These are phyloP conservation scores for Melanotaenia trifasciata DNA, from an alignment of 2,797 vertebrate species.

Conservation along the genomic window DNA sequence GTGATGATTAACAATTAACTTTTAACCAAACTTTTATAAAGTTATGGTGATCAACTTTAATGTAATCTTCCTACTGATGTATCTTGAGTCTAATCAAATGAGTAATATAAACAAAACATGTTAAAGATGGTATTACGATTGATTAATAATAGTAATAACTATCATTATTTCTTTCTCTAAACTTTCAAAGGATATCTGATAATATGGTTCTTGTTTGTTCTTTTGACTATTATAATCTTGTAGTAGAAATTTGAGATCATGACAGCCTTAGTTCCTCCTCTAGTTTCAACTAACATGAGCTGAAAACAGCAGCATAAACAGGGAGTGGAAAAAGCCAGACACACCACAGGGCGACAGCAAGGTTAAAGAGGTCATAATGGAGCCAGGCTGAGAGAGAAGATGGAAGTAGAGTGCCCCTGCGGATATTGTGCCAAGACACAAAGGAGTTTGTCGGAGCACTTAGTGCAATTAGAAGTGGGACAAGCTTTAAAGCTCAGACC, in stretches of 20 bases:
- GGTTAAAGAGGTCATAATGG: not conserved
- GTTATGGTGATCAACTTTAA: too few relatives aligned
- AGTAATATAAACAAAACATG: too few relatives aligned
- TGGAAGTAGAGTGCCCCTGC: not conserved
- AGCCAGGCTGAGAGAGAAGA: not conserved
- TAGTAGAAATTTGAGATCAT: not conserved
- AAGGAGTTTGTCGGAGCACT: constrained; percentile 26
- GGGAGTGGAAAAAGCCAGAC: not conserved
- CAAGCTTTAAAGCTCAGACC: constrained; percentile 5
- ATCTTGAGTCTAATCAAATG: too few relatives aligned
- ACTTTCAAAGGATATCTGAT: too few relatives aligned
- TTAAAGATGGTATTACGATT: too few relatives aligned
- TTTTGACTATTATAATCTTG: too few relatives aligned
- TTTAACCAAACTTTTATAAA: too few relatives aligned
- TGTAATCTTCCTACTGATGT: too few relatives aligned
- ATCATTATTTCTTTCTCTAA: too few relatives aligned
- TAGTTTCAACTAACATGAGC: not conserved
- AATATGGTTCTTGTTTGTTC: too few relatives aligned
- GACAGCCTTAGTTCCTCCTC: not conserved
- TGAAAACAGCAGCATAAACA: constrained; percentile 4
- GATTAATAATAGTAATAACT: too few relatives aligned
- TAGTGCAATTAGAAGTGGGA: constrained; percentile 28
- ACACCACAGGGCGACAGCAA: not conserved
- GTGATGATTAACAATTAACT: too few relatives aligned
- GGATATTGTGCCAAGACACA: constrained; percentile 2